These are phyloP conservation scores for Chaenocephalus aceratus DNA, from an alignment of 2,113 vertebrate genomes.

Conservation along the genomic window DNA sequence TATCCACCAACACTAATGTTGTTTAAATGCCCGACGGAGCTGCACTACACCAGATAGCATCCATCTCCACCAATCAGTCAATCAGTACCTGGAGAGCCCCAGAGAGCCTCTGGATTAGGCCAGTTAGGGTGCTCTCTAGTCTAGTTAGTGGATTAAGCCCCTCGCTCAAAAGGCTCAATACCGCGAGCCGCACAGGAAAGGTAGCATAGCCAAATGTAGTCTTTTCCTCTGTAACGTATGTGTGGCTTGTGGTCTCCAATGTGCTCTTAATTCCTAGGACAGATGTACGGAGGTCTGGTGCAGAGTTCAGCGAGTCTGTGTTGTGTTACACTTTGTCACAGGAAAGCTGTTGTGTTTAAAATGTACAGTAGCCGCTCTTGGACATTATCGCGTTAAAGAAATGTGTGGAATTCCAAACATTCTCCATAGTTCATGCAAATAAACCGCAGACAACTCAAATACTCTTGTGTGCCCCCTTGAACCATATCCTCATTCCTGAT, in stretches of 20 bases:
- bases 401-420: slow-evolving; percentile 30
- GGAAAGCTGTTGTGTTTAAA: slow-evolving; percentile 38
- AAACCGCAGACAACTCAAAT: slow-evolving; percentile 26
- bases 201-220: slow-evolving; percentile 47
- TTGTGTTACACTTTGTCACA: slow-evolving; percentile 56
- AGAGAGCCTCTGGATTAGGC: slow-evolving; percentile 71
- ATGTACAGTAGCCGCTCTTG: neutral
- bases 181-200: slow-evolving; percentile 47
- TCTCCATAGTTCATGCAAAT: slow-evolving; percentile 29
- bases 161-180: slow-evolving; percentile 48
- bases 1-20: slow-evolving; percentile 71
- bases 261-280: slow-evolving; percentile 69
- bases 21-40: slow-evolving; percentile 78
- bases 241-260: slow-evolving; percentile 68
- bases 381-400: slow-evolving; percentile 26
- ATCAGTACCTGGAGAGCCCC: slow-evolving; percentile 71
- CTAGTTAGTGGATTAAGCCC: slow-evolving; percentile 75
- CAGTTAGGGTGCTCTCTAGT: slow-evolving; percentile 75
- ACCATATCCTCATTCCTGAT: slow-evolving; percentile 14
- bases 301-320: slow-evolving; percentile 53
- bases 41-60: slow-evolving; percentile 73
- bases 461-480: slow-evolving; percentile 8
- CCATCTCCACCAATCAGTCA: slow-evolving; percentile 80
- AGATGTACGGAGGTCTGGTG: slow-evolving; percentile 57
- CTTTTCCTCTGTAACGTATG: slow-evolving; percentile 51